A percentile compares a stretch with the other conserved stretches of the same genome.
Conservation (phyloP, 2,113 vertebrate genomes). For the Strix aluco region DNA sequence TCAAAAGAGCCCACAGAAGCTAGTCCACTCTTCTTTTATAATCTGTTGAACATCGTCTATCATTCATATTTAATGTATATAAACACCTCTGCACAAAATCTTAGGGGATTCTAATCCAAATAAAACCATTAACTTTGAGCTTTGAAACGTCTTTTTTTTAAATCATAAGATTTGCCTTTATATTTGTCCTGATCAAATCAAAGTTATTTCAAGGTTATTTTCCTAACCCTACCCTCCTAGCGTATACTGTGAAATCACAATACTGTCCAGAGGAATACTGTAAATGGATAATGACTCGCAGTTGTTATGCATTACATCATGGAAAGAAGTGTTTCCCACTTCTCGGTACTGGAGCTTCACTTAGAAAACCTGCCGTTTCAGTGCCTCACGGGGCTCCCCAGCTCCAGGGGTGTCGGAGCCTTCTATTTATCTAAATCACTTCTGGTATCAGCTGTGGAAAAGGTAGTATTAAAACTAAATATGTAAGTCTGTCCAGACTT, state of each 20-base stretch:
- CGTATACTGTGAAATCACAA: constrained; percentile 15
- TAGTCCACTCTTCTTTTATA: background rate
- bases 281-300: background rate
- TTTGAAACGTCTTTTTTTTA: background rate
- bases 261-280: background rate
- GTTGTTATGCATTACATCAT: constrained; percentile 26
- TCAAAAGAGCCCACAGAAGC: background rate
- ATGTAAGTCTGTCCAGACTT: background rate
- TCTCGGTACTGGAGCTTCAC: background rate
- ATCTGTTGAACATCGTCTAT: background rate
- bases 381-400: background rate
- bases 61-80: constrained; percentile 22
- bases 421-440: constrained; percentile 40
- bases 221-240: constrained; percentile 5
- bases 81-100: constrained; percentile 22
- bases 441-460: constrained; percentile 44
- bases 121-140: background rate
- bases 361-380: background rate
- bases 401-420: background rate
- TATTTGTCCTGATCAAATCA: background rate
- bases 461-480: constrained; percentile 37
- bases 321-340: background rate
- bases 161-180: constrained; percentile 7
- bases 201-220: constrained; percentile 30
- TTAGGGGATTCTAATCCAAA: constrained; percentile 9